Conservation (phyloP, 92 coral and sea anemone species). For the Zoanthus sociatus region DNA sequence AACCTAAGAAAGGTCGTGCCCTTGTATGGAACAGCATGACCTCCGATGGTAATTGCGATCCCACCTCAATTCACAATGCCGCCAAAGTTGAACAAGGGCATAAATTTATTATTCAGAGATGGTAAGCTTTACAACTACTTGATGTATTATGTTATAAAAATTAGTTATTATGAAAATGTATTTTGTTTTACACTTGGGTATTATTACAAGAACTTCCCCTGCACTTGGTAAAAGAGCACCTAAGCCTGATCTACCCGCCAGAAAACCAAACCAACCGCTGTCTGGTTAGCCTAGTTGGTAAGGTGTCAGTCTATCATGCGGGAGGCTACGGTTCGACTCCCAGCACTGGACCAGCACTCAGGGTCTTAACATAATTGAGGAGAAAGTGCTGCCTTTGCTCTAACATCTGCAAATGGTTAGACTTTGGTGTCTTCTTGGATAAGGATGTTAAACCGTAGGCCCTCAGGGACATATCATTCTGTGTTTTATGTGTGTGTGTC, state of each 20-base stretch:
- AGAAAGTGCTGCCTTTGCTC: too few relatives aligned
- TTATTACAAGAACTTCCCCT: constrained; percentile 91
- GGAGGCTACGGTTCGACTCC: too few relatives aligned
- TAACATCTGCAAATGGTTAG: too few relatives aligned
- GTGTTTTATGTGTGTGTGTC: too few relatives aligned
- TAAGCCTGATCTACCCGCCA: constrained; percentile 82
- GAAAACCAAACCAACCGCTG: constrained; percentile 77
- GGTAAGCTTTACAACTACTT: background rate
- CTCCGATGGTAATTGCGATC: constrained; percentile 85
- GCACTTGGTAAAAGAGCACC: constrained; percentile 92
- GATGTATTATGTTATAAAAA: background rate
- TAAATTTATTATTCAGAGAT: constrained; percentile 89
- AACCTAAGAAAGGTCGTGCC: constrained; percentile 95
- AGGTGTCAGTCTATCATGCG: too few relatives aligned
- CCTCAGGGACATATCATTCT: too few relatives aligned
- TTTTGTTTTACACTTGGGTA: constrained; percentile 64
- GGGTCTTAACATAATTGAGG: too few relatives aligned
- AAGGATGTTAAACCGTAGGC: too few relatives aligned
- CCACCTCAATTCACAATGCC: constrained; percentile 92
- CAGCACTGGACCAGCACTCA: too few relatives aligned
- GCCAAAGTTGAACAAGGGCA: constrained; percentile 88
- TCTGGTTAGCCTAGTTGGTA: too few relatives aligned
- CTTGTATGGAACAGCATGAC: constrained; percentile 98
- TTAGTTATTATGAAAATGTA: background rate
- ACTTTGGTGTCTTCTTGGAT: too few relatives aligned